Percentiles rank a stretch among this genome's conserved stretches.
These are phyloP conservation scores for Monomorium pharaonis DNA, from an alignment of 1,140 invertebrate genomes.

Conservation along the genomic window DNA sequence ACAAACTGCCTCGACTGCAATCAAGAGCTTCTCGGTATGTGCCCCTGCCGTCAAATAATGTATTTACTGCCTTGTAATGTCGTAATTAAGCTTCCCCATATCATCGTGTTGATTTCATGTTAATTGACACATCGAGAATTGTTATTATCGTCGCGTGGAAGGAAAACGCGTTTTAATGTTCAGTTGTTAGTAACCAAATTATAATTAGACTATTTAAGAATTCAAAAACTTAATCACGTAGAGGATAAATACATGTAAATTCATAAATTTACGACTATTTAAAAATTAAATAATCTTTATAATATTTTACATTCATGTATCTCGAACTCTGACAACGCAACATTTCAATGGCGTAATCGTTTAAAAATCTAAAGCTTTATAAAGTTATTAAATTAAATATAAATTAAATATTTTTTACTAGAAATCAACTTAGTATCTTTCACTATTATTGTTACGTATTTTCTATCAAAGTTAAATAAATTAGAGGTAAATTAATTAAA, in stretches of 20 bases:
- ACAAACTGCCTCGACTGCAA: constrained; percentile 43
- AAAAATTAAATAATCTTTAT: background rate
- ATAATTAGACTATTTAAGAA: background rate
- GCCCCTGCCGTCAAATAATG: constrained; percentile 4
- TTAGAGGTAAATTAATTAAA: too few relatives aligned
- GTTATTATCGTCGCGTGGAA: background rate
- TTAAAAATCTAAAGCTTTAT: background rate
- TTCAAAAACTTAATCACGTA: background rate
- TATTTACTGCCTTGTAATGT: constrained; percentile 12
- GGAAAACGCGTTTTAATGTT: background rate
- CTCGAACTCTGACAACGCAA: background rate
- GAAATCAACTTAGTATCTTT: background rate
- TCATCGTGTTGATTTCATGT: background rate
- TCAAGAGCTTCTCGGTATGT: constrained; percentile 43
- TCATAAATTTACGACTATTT: background rate
- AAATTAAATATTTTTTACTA: background rate
- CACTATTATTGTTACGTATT: background rate
- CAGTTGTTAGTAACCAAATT: background rate
- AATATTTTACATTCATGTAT: background rate
- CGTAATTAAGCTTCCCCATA: background rate
- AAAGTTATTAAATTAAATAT: background rate
- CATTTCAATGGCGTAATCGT: background rate
- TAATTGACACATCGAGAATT: background rate
- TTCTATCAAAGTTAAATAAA: background rate
- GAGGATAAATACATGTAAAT: background rate